These are phyloP conservation scores for Bettongia penicillata DNA, from an alignment of 2,113 vertebrate species.

Conservation along the genomic window DNA sequence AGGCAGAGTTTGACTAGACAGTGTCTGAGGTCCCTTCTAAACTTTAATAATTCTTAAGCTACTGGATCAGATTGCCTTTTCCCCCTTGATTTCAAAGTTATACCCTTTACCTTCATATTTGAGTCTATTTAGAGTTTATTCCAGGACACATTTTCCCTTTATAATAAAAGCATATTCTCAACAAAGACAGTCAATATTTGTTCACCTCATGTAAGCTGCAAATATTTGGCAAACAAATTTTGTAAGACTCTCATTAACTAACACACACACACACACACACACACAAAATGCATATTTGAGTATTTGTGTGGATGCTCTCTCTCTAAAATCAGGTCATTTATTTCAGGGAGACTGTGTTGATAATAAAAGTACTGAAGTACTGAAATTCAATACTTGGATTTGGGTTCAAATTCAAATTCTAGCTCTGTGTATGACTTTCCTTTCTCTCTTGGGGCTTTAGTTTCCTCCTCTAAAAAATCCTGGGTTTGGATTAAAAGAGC, in stretches of 20 bases:
- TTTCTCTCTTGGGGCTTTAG: not conserved
- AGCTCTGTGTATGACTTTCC: not conserved
- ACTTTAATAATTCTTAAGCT: not conserved
- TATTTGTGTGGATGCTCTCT: not conserved
- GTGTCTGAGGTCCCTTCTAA: not conserved
- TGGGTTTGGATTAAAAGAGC: not conserved
- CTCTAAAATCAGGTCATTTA: not conserved
- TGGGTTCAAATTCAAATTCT: not conserved
- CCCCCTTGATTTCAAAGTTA: not conserved
- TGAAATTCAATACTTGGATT: not conserved
- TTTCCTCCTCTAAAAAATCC: not conserved
- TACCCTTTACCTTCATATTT: not conserved
- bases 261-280: not conserved
- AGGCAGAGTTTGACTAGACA: not conserved
- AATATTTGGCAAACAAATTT: constrained; percentile 71
- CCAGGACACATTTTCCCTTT: not conserved
- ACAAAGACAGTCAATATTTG: constrained; percentile 46
- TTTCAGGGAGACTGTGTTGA: not conserved
- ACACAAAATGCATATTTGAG: not conserved
- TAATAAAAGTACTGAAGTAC: not conserved
- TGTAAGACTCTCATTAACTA: not conserved
- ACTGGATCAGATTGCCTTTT: not conserved
- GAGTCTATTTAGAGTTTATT: not conserved
- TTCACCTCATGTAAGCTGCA: constrained; percentile 27
- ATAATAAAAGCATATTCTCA: constrained; percentile 36